phyloP scores from a whole-genome alignment of 2,113 vertebrate species.

The Abramis brama region DNA sequence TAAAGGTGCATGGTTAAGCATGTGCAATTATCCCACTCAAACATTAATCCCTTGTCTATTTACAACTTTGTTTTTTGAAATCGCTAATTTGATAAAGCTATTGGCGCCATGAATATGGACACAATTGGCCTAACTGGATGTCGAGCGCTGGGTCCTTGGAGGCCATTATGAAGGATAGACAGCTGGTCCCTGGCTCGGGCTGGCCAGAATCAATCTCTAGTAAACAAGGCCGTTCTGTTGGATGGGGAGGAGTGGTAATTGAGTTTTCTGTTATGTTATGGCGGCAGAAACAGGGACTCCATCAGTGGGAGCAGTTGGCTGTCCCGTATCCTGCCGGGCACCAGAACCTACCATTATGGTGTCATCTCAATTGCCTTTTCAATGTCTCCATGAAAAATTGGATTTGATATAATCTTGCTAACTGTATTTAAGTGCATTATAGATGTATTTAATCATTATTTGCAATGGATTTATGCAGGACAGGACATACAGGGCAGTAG shows the following conservation, averaged over 20 bases:
- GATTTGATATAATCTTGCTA: slow-evolving; percentile 36
- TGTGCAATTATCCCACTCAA: slow-evolving; percentile 25
- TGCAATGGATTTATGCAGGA: slow-evolving; percentile 2
- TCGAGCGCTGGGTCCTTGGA: slow-evolving; percentile 5
- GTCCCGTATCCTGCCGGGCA: slow-evolving; percentile 36
- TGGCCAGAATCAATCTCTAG: slow-evolving; percentile 51
- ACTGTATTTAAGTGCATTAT: slow-evolving; percentile 44
- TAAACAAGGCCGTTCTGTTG: slow-evolving; percentile 38
- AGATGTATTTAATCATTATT: slow-evolving; percentile 42
- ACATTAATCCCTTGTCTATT: slow-evolving; percentile 30
- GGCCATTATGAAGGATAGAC: slow-evolving; percentile 37
- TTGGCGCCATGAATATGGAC: slow-evolving; percentile 41
- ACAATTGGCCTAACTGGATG: slow-evolving; percentile 26
- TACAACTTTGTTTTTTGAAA: not conserved
- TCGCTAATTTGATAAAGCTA: slow-evolving; percentile 39
- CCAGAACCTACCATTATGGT: slow-evolving; percentile 42
- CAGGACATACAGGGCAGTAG: not conserved
- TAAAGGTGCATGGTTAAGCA: slow-evolving; percentile 32
- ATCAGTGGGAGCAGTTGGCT: slow-evolving; percentile 32
- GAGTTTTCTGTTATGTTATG: slow-evolving; percentile 47
- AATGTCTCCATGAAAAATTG: slow-evolving; percentile 39
- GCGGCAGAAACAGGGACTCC: slow-evolving; percentile 32
- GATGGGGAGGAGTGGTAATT: slow-evolving; percentile 45
- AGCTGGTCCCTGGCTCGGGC: slow-evolving; percentile 53
- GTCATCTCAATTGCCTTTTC: slow-evolving; percentile 42